These are phyloP conservation scores for Apaloderma vittatum DNA, from an alignment of 2,113 vertebrate genomes.

Conservation along the genomic window DNA sequence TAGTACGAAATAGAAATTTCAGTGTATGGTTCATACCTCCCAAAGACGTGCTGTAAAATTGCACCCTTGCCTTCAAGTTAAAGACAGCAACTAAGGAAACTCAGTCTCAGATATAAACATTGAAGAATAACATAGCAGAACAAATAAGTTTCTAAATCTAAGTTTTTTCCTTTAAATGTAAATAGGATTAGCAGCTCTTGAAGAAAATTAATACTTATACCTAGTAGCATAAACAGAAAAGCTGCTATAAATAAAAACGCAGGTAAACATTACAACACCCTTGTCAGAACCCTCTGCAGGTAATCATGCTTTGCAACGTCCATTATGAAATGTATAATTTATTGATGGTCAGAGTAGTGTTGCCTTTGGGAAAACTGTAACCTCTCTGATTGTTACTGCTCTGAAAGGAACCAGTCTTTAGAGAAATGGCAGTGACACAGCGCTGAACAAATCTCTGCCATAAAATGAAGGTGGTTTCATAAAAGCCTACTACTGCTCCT, in stretches of 20 bases:
- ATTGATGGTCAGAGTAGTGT: not conserved
- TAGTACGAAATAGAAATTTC: not conserved
- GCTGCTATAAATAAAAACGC: not conserved
- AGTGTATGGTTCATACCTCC: not conserved
- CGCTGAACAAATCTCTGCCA: not conserved
- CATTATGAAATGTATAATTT: not conserved
- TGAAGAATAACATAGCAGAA: not conserved
- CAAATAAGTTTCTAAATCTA: not conserved
- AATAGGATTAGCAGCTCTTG: not conserved
- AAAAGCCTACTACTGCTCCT: not conserved
- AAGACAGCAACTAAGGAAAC: not conserved
- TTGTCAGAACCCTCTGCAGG: not conserved
- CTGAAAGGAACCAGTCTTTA: not conserved
- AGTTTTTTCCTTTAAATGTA: not conserved
- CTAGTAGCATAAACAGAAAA: not conserved
- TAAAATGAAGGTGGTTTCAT: not conserved
- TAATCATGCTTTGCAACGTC: not conserved
- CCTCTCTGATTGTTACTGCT: not conserved
- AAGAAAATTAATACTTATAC: not conserved
- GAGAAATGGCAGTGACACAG: not conserved
- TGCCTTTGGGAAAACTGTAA: not conserved
- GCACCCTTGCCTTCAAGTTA: not conserved
- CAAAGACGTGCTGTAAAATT: not conserved
- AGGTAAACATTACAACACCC: not conserved
- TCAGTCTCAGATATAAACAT: not conserved